These are phyloP conservation scores for Drosophila nebulosa DNA, from an alignment of 1,140 invertebrate species.

Conservation along the genomic window DNA sequence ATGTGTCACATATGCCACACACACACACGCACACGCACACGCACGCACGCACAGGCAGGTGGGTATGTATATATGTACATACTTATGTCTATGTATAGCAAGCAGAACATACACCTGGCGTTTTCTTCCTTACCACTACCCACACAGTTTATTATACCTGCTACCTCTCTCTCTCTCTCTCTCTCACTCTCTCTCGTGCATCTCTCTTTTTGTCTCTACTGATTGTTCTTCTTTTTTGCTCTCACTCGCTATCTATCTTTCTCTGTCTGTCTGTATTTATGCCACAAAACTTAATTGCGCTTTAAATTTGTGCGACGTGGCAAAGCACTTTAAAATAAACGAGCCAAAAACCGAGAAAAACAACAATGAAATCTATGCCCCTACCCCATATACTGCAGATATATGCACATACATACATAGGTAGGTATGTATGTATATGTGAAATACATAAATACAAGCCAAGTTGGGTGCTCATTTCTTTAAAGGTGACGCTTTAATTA, in stretches of 20 bases:
- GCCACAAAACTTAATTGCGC: conserved; percentile 54
- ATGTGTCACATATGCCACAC: conserved; percentile 15
- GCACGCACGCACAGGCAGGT: background rate
- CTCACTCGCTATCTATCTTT: background rate
- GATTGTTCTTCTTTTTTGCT: no score
- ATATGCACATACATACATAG: background rate
- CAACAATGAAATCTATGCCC: conserved; percentile 29
- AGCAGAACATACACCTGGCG: conserved; percentile 15
- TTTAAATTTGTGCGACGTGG: conserved; percentile 36
- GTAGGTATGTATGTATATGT: background rate
- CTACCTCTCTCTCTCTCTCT: background rate
- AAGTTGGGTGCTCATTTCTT: no score
- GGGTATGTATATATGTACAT: conserved; percentile 2
- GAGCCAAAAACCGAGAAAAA: conserved; percentile 24
- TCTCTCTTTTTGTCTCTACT: background rate
- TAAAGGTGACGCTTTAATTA: no score
- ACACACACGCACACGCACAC: background rate
- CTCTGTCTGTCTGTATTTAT: conserved; percentile 34
- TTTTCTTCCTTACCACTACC: conserved; percentile 3
- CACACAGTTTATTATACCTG: no score
- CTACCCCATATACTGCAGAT: background rate
- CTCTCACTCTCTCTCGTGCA: background rate
- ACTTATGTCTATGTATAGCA: background rate
- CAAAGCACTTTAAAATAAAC: conserved; percentile 43
- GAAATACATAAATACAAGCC: no score